Base-by-base conservation (phyloP, 2,113 vertebrate species). In the Rissa tridactyla region DNA sequence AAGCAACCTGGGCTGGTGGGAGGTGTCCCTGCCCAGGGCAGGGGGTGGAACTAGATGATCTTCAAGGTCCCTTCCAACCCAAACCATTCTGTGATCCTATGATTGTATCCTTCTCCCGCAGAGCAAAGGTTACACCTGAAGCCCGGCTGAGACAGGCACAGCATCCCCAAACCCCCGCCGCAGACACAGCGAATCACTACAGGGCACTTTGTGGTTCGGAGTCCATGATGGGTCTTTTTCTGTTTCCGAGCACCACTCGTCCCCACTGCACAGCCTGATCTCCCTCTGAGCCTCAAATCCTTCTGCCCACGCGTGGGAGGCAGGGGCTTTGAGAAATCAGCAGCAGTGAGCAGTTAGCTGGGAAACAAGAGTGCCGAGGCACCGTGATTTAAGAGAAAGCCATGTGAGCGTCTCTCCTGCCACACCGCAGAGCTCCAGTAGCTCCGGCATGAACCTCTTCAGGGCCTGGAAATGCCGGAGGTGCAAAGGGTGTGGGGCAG, bases 101-200 rank as follows among this genome's bases (percentile, higher is more conserved):
- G 57, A 60, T 22, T 79, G 61, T n/a, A n/a, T 44, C 68, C 14
- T 40, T 32, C 44, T 58, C 15, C 49, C 8, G 21, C 62, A 34
- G 2, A 34, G 25, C 3, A 2, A 46, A 29, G 17, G 12, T 46
- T 75, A 20, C 4, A 1, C n/a, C 52, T 27, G 21, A 52, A 12
- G 29, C 6, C 19, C 27, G 40, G 21, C 54, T 22, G 71, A 51
- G 57, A 9, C 51, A 29, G 82, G 51, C 30, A 22, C 65, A 61
- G 70, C 69, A 40, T 15, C 46, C 10, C 40, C 34, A 15, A 27
- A 40, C 10, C 12, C 8, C 0, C 27, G 44, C 38, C 4, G 5
- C 0, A 1, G 55, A 11, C 51, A 30, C 2, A 0, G 40, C 1
- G 52, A 68, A 42, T 18, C 16, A 11, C 40, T 21, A 15, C 2